A percentile compares a stretch with the other conserved stretches of the same genome.
Conservation (phyloP, 2,888 invertebrate genomes). For the Imbricaverruca yamaguchii region DNA sequence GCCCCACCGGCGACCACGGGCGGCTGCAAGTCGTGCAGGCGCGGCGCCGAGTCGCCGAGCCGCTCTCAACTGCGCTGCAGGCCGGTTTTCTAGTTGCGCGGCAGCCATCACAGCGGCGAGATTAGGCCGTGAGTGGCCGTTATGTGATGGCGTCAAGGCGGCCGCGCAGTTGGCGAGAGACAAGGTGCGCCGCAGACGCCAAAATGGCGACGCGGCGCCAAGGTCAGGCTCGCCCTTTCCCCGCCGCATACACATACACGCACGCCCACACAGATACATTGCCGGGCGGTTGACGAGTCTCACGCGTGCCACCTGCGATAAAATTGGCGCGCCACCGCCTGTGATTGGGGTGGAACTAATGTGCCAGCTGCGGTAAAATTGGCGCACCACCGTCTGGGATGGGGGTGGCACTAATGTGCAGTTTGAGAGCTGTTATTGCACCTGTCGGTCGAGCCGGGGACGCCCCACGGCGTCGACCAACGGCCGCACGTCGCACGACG, state of each 20-base stretch:
- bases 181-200: not conserved
- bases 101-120: not conserved
- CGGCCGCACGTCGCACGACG: no score
- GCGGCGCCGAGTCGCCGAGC: not conserved
- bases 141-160: not conserved
- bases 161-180: not conserved
- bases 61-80: not conserved
- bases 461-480: no score
- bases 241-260: not conserved
- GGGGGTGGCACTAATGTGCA: no score
- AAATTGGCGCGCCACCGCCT: no score
- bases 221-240: conserved; percentile 1
- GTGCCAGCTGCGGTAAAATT: no score
- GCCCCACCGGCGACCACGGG: not conserved
- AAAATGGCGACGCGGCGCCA: not conserved
- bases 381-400: no score
- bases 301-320: no score
- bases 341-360: no score
- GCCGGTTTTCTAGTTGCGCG: not conserved
- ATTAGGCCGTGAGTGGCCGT: not conserved
- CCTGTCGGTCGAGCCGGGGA: no score
- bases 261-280: no score
- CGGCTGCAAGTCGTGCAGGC: not conserved
- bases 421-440: no score
- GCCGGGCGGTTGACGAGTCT: no score